Evolutionary conservation across 2,888 invertebrate genomes (phyloP), one percentile per base, ranked within the genome.

Genomic region (Linhomoeus sp.): DNA sequence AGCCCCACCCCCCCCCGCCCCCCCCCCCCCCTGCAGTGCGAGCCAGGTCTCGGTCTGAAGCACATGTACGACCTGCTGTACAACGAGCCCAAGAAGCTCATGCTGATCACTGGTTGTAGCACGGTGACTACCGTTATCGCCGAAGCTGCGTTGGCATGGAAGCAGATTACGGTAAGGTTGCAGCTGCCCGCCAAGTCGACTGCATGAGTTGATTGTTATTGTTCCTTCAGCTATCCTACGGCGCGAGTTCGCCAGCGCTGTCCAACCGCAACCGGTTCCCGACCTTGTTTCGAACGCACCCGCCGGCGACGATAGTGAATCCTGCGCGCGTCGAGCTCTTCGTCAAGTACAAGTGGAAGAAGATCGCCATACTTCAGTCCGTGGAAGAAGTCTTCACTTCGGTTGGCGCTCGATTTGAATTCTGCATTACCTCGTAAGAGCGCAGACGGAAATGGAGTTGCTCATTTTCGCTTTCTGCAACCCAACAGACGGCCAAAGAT

Each of bases 141-240:
- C 2, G 94, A 97, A 71, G 90, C 94, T 39, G 94, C 94, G 48
- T 90, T 88, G 72, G 92, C 94, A 85, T 99, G 94, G 94, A 94
- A 99, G 71, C 76, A 97, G 52, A 84, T 97, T 66, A 94, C 97
- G 73, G 94, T 94, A 71, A 77, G 82, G 77, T 17, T 9, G n/a
- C n/a, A 9, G 9, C 19, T 14, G 7, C 9, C n/a, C n/a, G n/a
- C n/a, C n/a, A n/a, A n/a, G n/a, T n/a, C n/a, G n/a, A n/a, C n/a
- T n/a, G n/a, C n/a, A n/a, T n/a, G n/a, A n/a, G n/a, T n/a, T n/a
- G n/a, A n/a, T n/a, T n/a, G n/a, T n/a, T n/a, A n/a, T n/a, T n/a
- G n/a, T n/a, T n/a, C n/a, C n/a, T n/a, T n/a, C n/a, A 94, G 92
- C 72, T 97, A 35, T 94, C 94, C 63, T 99, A 97, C 69, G 97